Conservation (phyloP, 2,888 invertebrate species). For the Dicycla oo region DNA sequence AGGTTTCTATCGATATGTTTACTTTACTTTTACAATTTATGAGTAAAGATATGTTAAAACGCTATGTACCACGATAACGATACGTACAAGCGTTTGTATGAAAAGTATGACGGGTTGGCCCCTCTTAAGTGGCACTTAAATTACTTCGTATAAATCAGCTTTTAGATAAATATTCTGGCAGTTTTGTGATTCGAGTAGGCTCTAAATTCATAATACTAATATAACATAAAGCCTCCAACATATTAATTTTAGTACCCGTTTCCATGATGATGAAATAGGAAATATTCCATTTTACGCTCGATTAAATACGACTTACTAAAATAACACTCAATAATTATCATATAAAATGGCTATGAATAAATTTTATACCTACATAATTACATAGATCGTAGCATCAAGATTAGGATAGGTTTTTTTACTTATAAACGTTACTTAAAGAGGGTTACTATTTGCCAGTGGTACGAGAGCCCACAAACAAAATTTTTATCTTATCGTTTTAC, state of each 20-base stretch:
- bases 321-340: not conserved
- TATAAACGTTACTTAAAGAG: slow-evolving; percentile 45
- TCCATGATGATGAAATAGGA: not conserved
- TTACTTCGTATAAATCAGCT: not conserved
- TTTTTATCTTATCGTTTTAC: too few species aligned
- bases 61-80: too few species aligned
- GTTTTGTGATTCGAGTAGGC: slow-evolving; percentile 2
- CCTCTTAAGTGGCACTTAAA: slow-evolving; percentile 1
- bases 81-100: too few species aligned
- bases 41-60: too few species aligned
- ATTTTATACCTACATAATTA: slow-evolving; percentile 21
- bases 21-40: too few species aligned
- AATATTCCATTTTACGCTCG: slow-evolving; percentile 3
- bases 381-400: slow-evolving; percentile 49
- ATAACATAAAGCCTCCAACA: too few species aligned
- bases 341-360: slow-evolving; percentile 58
- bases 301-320: slow-evolving; percentile 44
- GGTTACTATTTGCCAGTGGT: slow-evolving; percentile 40
- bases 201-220: too few species aligned
- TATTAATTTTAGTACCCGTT: too few species aligned
- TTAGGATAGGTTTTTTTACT: slow-evolving; percentile 59
- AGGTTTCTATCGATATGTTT: too few species aligned
- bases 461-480: too few species aligned
- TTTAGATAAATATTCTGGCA: not conserved
- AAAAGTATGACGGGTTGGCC: too few species aligned